Evolutionary conservation across 1,140 invertebrate genomes (phyloP), one percentile per base, ranked within the genome.

Genomic region (Lasaia peninsularis): DNA sequence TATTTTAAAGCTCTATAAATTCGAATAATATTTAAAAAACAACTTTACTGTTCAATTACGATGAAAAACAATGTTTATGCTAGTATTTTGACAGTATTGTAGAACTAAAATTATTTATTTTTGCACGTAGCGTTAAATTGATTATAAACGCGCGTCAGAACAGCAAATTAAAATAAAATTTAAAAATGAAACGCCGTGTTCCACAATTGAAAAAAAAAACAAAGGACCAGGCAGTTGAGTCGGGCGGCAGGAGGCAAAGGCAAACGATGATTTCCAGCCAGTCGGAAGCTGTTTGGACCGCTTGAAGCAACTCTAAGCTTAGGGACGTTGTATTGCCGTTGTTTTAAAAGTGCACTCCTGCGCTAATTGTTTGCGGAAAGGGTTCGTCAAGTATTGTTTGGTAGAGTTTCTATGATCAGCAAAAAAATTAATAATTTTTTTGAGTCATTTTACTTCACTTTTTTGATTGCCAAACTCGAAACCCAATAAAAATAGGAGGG

Each of bases 361-460:
- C 82, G 75, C 75, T 88, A 88, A 88, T 88, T 86, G 85, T 88
- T 86, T 84, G 82, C 80, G 73, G 80, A 79, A 82, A 85, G 82
- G 82, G 82, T 84, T 81, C 69, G 61, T 76, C 67, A 67, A 83
- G 73, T 80, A 80, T 83, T 83, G 76, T 83, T 79, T 65, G 56
- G 62, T 52, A 58, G 59, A 73, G 35, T 75, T 78, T 67, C 65
- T 75, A 83, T 57, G 69, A 73, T 71, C 63, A 62, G 65, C 57
- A 60, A 52, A 65, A 52, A 67, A 63, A 57, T 50, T 51, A 28
- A 7, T 28, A 0, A 3, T 28, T 28, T 28, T 28, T 4, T n/a
- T n/a, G n/a, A n/a, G n/a, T n/a, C n/a, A n/a, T n/a, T n/a, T n/a
- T n/a, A n/a, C n/a, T n/a, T n/a, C n/a, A n/a, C n/a, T n/a, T n/a